phyloP scores from a whole-genome alignment of 2,113 vertebrate genomes.

The Theristicus caerulescens region DNA sequence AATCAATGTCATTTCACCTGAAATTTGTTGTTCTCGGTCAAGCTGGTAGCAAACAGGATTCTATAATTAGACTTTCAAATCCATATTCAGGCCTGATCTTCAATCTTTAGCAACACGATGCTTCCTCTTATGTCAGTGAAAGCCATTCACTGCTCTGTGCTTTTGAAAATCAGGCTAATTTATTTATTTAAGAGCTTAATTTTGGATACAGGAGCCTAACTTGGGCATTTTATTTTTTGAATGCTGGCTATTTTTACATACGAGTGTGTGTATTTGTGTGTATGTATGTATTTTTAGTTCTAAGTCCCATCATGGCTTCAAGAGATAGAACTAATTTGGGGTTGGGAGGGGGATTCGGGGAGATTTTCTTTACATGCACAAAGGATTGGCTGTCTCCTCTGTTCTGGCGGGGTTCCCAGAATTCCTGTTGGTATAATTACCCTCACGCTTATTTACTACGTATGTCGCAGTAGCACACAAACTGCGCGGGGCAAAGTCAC shows the following conservation, averaged over 20 bases:
- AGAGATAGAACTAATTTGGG: slow-evolving; percentile 24
- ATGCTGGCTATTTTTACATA: slow-evolving; percentile 36
- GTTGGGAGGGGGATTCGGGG: not conserved
- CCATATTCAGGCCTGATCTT: slow-evolving; percentile 41
- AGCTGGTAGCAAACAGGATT: slow-evolving; percentile 15
- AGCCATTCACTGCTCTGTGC: not conserved
- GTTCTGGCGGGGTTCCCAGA: slow-evolving; percentile 47
- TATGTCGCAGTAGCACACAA: not conserved
- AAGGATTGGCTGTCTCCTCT: slow-evolving; percentile 5
- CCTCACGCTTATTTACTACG: slow-evolving; percentile 48
- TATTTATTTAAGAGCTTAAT: slow-evolving; percentile 60
- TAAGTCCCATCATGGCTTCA: not conserved
- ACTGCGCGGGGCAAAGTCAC: not conserved
- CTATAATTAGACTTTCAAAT: slow-evolving; percentile 62
- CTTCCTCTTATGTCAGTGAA: slow-evolving; percentile 41
- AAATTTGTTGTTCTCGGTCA: slow-evolving; percentile 36
- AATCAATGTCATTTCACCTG: slow-evolving; percentile 42
- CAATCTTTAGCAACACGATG: slow-evolving; percentile 28
- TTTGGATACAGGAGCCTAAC: slow-evolving; percentile 38
- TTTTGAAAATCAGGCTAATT: slow-evolving; percentile 47
- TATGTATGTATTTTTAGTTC: slow-evolving; percentile 17
- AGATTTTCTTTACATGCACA: not conserved
- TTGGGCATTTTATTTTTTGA: not conserved
- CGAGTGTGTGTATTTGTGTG: not conserved
- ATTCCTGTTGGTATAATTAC: slow-evolving; percentile 53